phyloP scores from a whole-genome alignment of 2,113 vertebrate genomes.

The Axis porcinus region DNA sequence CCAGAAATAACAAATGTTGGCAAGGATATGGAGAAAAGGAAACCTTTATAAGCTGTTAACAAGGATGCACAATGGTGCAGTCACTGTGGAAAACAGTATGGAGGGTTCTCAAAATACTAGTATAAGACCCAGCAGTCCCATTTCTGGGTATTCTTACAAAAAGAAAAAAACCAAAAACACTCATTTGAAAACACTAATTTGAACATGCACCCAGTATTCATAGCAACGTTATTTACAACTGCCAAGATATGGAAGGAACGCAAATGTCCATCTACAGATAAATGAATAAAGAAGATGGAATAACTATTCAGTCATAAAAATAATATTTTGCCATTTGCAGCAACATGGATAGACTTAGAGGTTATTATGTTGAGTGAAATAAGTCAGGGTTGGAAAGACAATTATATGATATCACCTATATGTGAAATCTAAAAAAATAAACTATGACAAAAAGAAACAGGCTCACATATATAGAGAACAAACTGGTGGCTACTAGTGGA shows the following conservation, averaged over 20 bases:
- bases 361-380: neutral
- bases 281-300: neutral
- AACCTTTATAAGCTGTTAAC: neutral
- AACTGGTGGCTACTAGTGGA: neutral
- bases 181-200: neutral
- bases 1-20: neutral
- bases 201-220: neutral
- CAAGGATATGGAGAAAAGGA: neutral
- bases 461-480: neutral
- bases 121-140: neutral
- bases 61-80: neutral
- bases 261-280: neutral
- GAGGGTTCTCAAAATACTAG: neutral
- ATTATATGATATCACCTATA: neutral
- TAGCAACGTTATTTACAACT: neutral
- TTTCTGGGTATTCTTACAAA: neutral
- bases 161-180: neutral
- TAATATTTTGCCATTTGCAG: neutral
- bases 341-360: neutral
- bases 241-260: neutral
- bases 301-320: neutral
- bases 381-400: neutral
- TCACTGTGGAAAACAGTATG: neutral
- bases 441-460: neutral
- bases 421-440: neutral